A percentile compares a stretch with the other conserved stretches of the same genome.
Evolutionary conservation across 2,113 vertebrate species (phyloP).

Genomic region (Vicugna pacos): DNA sequence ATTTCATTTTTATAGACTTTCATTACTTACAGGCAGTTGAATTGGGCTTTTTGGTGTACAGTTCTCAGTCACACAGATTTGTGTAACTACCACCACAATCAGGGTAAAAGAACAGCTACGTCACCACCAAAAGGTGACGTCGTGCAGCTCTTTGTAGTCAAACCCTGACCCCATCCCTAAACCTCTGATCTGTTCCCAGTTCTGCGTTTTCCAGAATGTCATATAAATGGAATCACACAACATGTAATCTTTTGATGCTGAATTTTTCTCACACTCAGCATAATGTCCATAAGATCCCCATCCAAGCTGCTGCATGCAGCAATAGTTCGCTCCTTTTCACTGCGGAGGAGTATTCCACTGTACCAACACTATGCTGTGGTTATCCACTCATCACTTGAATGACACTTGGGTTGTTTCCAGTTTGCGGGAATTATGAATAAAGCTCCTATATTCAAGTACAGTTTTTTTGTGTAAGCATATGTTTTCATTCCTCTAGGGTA

Average conservation of each 20-base stretch:
- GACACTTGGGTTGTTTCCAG: background rate
- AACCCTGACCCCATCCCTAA: background rate
- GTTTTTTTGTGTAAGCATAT: background rate
- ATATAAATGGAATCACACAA: background rate
- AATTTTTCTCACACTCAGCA: background rate
- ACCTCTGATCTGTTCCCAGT: background rate
- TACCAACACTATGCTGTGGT: background rate
- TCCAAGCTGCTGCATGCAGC: background rate
- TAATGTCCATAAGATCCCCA: background rate
- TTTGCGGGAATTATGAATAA: constrained; percentile 47
- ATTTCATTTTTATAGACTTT: constrained; percentile 57
- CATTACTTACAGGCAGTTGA: background rate
- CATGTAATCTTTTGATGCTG: background rate
- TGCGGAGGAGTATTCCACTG: background rate
- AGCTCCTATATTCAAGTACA: background rate
- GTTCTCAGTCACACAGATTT: constrained; percentile 13
- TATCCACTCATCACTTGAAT: background rate
- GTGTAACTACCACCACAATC: background rate
- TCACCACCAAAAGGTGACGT: background rate
- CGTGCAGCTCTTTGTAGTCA: background rate
- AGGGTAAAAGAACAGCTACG: background rate
- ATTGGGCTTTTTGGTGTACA: background rate
- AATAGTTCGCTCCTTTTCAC: background rate
- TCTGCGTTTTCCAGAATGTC: constrained; percentile 2
- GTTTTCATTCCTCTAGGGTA: constrained; percentile 55